Evolutionary conservation across 1,140 invertebrate species (phyloP), one percentile per base, ranked within the genome.

Genomic region (Panagrolaimus sp.): DNA sequence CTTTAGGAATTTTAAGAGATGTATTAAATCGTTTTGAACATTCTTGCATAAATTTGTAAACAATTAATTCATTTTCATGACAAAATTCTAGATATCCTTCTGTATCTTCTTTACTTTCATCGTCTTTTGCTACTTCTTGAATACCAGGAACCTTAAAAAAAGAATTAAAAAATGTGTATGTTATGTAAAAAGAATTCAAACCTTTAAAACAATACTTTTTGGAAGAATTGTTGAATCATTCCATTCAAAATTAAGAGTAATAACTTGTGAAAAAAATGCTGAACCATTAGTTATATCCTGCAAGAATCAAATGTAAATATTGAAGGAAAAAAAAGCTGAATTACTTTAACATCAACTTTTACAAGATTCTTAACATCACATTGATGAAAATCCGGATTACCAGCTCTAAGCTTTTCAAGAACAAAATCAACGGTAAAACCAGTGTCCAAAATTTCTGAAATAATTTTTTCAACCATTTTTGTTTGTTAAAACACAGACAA

Each of bases 201-300:
- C 31, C 20, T 57, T 57, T 5, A 57, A 16, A 20, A 57, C 27
- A 25, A 57, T 57, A 4, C 20, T 25, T 57, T 57, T 27, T 27
- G 51, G 51, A 16, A 27, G 20, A 27, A 57, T 57, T 11, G 11
- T 25, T 4, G 51, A 1, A 3, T 11, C 5, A 25, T 57, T 57
- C 51, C 51, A 57, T 57, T 20, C 27, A 27, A 57, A 57, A 8
- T 20, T 27, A 13, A 57, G 11, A 11, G 20, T 20, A 57, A 57
- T 57, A 4, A 57, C 27, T 25, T 27, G 51, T 1, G 51, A 57
- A 57, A 57, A 57, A 27, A 25, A 57, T 57, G 51, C 51, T 57
- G 20, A 25, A 20, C 51, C 51, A 11, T 16, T 16, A 57, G 51
- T 57, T 13, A 57, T 57, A 57, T 57, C 51, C 51, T 57, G n/a